These are phyloP conservation scores for Notospermus geniculatus DNA, from an alignment of 1,140 invertebrate genomes.

Conservation along the genomic window DNA sequence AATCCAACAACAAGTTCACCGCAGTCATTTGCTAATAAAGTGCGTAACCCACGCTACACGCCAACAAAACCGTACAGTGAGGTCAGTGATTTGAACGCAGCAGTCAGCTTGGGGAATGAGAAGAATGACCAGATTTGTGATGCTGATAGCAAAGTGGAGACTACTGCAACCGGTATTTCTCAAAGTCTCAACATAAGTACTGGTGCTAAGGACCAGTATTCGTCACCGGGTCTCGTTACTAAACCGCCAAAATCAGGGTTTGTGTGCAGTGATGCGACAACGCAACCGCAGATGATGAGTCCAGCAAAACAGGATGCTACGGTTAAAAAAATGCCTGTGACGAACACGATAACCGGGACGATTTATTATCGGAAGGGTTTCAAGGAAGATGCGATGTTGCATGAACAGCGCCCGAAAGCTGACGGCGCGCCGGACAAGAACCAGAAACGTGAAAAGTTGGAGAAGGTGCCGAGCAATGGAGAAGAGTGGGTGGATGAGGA, in stretches of 20 bases:
- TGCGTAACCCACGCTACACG: constrained; percentile 45
- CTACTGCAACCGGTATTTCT: constrained; percentile 11
- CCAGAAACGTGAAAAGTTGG: constrained; percentile 4
- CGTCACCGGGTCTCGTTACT: neutral
- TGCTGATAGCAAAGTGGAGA: constrained; percentile 11
- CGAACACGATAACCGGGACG: constrained; percentile 23
- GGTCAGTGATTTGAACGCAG: constrained; percentile 22
- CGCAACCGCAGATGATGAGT: neutral
- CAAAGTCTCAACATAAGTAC: constrained; percentile 25
- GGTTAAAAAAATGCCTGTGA: constrained; percentile 20
- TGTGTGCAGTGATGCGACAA: neutral
- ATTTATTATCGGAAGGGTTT: constrained; percentile 24
- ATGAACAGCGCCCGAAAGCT: constrained; percentile 22
- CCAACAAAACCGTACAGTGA: constrained; percentile 45
- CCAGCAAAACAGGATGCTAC: neutral
- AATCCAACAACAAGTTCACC: constrained; percentile 4
- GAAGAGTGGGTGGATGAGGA: constrained; percentile 27
- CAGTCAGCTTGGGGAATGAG: no score
- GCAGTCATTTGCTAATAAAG: constrained; percentile 1
- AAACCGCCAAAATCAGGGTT: neutral
- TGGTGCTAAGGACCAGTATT: constrained; percentile 23
- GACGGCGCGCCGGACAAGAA: constrained; percentile 34
- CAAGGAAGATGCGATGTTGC: constrained; percentile 23
- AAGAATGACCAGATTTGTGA: neutral
- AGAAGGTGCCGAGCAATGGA: neutral